Percentiles rank a stretch among this genome's conserved stretches.
Evolutionary conservation across 2,113 vertebrate species (phyloP).

Genomic region (Tapirus terrestris): DNA sequence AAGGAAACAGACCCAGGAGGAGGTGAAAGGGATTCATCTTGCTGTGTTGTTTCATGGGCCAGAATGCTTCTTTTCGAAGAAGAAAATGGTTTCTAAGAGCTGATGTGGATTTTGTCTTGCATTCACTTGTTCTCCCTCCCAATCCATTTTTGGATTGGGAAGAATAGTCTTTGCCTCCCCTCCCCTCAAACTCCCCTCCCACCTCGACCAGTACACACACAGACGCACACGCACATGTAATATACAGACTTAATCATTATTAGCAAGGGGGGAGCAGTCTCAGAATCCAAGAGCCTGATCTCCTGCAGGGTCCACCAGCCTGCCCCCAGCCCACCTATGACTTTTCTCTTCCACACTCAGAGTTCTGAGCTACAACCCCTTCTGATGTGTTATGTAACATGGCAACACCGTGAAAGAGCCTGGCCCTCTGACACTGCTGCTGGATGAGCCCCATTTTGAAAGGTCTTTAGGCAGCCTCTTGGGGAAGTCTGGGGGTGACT

Average conservation of each 20-base stretch:
- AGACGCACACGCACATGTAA: neutral
- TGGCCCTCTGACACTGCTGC: neutral
- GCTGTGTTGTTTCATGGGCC: neutral
- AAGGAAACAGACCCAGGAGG: neutral
- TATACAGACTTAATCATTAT: fast-evolving
- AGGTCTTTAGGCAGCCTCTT: neutral
- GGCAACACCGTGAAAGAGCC: neutral
- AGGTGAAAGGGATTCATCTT: neutral
- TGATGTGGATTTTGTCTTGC: neutral
- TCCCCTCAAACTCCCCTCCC: neutral
- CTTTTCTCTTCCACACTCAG: neutral
- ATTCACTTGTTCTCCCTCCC: neutral
- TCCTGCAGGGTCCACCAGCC: neutral
- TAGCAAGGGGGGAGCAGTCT: neutral
- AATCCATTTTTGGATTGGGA: neutral
- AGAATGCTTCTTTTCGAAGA: neutral
- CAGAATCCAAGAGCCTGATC: neutral
- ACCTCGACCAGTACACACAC: neutral
- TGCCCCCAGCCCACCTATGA: neutral
- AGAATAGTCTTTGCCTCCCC: neutral
- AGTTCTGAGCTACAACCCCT: neutral
- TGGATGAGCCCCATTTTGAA: neutral
- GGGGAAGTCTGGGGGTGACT: neutral
- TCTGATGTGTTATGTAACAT: neutral
- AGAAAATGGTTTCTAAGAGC: neutral